Conservation (phyloP, 2,888 invertebrate genomes). For the Hypercompe scribonia region DNA sequence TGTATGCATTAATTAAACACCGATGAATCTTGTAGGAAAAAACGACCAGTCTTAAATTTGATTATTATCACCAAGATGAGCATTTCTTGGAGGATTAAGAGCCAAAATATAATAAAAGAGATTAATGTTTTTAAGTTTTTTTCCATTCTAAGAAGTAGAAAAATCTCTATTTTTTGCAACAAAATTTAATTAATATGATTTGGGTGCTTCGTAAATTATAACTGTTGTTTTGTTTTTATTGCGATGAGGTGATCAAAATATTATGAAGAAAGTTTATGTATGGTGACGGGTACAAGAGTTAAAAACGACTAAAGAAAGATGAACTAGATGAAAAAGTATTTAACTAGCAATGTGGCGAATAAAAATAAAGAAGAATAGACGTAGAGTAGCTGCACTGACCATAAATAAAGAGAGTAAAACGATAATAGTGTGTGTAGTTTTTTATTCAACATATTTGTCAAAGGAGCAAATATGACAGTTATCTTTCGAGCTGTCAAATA, state of each 20-base stretch:
- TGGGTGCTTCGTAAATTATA: conserved; percentile 23
- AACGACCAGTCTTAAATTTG: conserved; percentile 33
- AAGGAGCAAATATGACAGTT: no score
- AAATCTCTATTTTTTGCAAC: conserved; percentile 30
- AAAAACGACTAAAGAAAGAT: not conserved
- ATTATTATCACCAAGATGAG: conserved; percentile 28
- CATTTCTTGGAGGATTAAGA: conserved; percentile 21
- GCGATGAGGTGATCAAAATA: not conserved
- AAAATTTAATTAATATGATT: conserved; percentile 37
- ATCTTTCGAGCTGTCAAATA: no score
- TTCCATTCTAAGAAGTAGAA: conserved; percentile 27
- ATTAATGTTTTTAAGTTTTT: conserved; percentile 7
- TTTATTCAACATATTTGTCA: no score
- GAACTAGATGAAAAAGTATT: no score
- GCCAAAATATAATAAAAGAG: conserved; percentile 19
- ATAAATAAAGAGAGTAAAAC: no score
- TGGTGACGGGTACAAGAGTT: not conserved
- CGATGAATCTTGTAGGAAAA: not conserved
- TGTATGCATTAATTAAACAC: not conserved
- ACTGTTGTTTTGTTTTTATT: conserved; percentile 24
- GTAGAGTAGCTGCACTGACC: no score
- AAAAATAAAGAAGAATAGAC: no score
- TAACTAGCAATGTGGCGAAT: no score
- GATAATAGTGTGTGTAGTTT: no score
- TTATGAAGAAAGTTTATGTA: no score